These are phyloP conservation scores for Mactra quadrangularis DNA, from an alignment of 1,140 invertebrate genomes.

Conservation along the genomic window DNA sequence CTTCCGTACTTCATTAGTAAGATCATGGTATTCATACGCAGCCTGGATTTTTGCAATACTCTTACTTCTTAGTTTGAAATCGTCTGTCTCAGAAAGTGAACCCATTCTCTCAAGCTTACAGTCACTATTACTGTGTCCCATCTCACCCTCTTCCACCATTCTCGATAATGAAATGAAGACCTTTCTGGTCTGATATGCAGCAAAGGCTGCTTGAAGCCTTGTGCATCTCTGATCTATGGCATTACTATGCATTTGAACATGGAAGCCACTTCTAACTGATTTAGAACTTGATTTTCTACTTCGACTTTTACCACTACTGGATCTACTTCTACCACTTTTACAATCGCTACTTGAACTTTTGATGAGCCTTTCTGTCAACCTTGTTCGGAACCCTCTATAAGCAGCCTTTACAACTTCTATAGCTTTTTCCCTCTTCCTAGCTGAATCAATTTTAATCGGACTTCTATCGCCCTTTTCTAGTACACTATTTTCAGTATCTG, in stretches of 20 bases:
- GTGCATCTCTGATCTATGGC: conserved; percentile 38
- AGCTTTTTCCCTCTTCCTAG: neutral
- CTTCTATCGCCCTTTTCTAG: too few species aligned
- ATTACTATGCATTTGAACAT: conserved; percentile 55
- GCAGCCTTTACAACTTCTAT: conserved; percentile 33
- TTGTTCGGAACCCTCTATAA: conserved; percentile 37
- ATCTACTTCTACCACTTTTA: neutral
- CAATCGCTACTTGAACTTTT: neutral
- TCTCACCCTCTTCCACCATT: conserved; percentile 9
- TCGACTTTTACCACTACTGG: neutral
- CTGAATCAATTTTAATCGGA: too few species aligned
- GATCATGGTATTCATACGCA: conserved; percentile 14
- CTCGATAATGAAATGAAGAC: conserved; percentile 43
- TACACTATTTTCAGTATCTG: neutral
- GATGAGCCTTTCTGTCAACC: conserved; percentile 5
- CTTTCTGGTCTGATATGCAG: conserved; percentile 49
- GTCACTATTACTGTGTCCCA: neutral
- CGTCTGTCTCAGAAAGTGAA: conserved; percentile 54
- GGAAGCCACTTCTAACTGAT: conserved; percentile 33
- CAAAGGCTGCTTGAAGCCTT: conserved; percentile 52
- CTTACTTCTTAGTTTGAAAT: conserved; percentile 55
- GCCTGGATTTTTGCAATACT: conserved; percentile 55
- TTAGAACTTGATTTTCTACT: conserved; percentile 19
- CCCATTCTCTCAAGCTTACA: conserved; percentile 52
- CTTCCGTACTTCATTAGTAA: conserved; percentile 1